Evolutionary conservation across 1,140 invertebrate genomes (phyloP).

Genomic region (Ladona fulva): DNA sequence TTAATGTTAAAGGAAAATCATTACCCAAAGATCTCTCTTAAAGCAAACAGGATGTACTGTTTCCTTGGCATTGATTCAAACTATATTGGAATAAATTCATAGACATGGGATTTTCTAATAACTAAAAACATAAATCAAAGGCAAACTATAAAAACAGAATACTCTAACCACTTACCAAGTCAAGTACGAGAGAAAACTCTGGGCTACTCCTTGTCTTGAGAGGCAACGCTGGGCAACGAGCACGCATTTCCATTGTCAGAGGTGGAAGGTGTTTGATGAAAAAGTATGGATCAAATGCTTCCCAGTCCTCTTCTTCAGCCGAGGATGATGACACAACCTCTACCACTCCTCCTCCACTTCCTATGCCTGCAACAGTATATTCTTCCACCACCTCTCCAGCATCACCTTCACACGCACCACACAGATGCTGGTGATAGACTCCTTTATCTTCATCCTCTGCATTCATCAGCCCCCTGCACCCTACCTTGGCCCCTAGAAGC

Average conservation of each 20-base stretch:
- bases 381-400: not conserved
- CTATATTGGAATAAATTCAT: too few relatives aligned
- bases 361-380: not conserved
- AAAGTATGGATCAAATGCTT: slow-evolving; percentile 78
- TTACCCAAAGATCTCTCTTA: too few relatives aligned
- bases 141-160: too few relatives aligned
- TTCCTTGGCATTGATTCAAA: too few relatives aligned
- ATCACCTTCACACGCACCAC: not conserved
- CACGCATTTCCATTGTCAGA: slow-evolving; percentile 73
- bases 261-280: slow-evolving; percentile 91
- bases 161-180: slow-evolving; percentile 51
- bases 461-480: not conserved
- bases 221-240: slow-evolving; percentile 80
- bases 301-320: slow-evolving; percentile 61
- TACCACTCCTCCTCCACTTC: slow-evolving; percentile 18
- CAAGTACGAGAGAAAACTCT: slow-evolving; percentile 84
- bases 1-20: too few relatives aligned
- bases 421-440: not conserved
- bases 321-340: slow-evolving; percentile 23
- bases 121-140: too few relatives aligned
- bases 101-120: too few relatives aligned
- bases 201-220: slow-evolving; percentile 88
- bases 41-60: too few relatives aligned
- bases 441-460: not conserved
- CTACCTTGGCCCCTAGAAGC: not conserved